Conservation (phyloP, 2,888 invertebrate genomes). For the Dorcus parallelipipedus region DNA sequence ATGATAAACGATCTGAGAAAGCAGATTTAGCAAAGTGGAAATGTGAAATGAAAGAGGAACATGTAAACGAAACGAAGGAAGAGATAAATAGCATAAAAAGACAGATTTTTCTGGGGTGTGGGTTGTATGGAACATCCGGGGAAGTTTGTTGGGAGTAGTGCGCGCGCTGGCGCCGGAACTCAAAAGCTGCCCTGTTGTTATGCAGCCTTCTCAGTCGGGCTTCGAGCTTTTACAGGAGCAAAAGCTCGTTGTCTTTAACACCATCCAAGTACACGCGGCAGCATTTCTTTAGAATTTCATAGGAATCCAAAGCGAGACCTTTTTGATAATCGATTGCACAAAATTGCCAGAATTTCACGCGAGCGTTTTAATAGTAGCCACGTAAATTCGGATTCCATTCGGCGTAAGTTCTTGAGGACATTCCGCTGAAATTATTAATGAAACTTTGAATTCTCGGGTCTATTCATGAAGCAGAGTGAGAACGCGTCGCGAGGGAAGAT, state of each 20-base stretch:
- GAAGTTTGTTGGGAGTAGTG: conserved; percentile 34
- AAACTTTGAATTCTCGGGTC: conserved; percentile 23
- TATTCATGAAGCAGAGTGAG: background rate
- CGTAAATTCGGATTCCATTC: conserved; percentile 1
- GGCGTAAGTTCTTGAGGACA: conserved; percentile 22
- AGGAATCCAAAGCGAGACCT: no score
- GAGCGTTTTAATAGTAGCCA: no score
- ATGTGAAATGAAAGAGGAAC: conserved; percentile 42
- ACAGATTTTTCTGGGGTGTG: conserved; percentile 36
- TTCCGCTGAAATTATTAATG: conserved; percentile 29
- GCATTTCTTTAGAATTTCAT: background rate
- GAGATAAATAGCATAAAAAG: conserved; percentile 43
- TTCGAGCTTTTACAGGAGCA: conserved; percentile 26
- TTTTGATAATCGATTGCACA: no score
- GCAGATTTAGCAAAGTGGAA: conserved; percentile 43
- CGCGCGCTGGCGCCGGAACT: conserved; percentile 32
- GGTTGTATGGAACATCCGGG: conserved; percentile 34
- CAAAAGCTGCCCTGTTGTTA: conserved; percentile 34
- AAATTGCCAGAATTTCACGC: no score
- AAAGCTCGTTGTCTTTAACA: conserved; percentile 12
- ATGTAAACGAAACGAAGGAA: conserved; percentile 42
- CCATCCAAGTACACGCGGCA: background rate
- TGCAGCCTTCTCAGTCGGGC: conserved; percentile 36
- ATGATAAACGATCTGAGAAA: conserved; percentile 41
- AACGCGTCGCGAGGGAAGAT: background rate